Percentiles rank a stretch among this genome's conserved stretches.
Evolutionary conservation across 2,888 invertebrate species (phyloP).

Genomic region (Amiota minor): DNA sequence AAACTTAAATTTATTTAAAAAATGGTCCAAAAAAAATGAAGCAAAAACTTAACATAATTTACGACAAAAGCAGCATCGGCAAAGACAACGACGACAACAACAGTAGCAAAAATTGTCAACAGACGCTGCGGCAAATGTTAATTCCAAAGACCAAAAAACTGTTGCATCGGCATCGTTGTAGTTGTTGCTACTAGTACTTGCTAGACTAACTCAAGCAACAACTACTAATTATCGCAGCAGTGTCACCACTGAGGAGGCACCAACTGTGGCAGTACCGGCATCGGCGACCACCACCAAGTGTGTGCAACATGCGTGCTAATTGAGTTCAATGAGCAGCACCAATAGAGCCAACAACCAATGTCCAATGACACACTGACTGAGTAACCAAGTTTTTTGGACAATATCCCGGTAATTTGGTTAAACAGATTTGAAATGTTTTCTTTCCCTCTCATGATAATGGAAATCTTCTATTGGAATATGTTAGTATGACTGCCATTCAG

Average conservation of each 20-base stretch:
- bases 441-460: constrained; percentile 14
- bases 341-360: not conserved
- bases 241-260: not conserved
- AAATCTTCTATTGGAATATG: constrained; percentile 10
- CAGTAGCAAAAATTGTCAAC: constrained; percentile 56
- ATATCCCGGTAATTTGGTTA: constrained; percentile 32
- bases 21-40: constrained; percentile 47
- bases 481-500: no score
- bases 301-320: constrained; percentile 68
- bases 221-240: constrained; percentile 59
- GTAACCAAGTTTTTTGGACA: constrained; percentile 45
- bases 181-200: not conserved
- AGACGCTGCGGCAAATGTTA: constrained; percentile 2
- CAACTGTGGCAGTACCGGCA: not conserved
- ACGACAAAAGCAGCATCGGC: constrained; percentile 30
- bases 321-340: constrained; percentile 53
- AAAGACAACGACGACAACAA: constrained; percentile 5
- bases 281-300: constrained; percentile 45
- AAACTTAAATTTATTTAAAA: constrained; percentile 60
- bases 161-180: not conserved
- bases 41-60: constrained; percentile 20
- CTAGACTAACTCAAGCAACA: constrained; percentile 16
- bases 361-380: constrained; percentile 46
- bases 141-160: not conserved
- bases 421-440: not conserved